A percentile compares a stretch with the other conserved stretches of the same genome.
These are phyloP conservation scores for Troglohyphantes excavatus DNA, from an alignment of 2,888 invertebrate species.

Conservation along the genomic window DNA sequence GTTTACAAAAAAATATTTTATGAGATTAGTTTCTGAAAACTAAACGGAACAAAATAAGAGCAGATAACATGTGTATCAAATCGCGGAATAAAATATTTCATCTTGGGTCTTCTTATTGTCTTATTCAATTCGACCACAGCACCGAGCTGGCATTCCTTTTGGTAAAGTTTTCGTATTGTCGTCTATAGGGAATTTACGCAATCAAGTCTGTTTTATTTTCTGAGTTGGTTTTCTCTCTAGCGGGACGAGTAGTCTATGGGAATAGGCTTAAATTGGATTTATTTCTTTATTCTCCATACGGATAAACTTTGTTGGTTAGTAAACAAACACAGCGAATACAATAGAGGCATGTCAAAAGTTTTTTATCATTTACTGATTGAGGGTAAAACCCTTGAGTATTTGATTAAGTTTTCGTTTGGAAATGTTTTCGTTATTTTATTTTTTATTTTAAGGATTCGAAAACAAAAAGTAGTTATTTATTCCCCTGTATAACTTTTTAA, in stretches of 20 bases:
- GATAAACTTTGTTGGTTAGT: neutral
- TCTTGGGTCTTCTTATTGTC: neutral
- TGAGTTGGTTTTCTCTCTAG: neutral
- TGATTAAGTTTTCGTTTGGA: neutral
- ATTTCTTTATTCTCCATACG: neutral
- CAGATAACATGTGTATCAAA: neutral
- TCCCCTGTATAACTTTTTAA: too few species aligned
- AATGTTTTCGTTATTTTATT: neutral
- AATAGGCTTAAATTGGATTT: neutral
- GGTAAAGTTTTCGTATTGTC: neutral
- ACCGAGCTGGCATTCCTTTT: neutral
- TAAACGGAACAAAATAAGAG: too few species aligned
- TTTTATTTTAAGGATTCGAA: neutral
- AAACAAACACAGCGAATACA: neutral
- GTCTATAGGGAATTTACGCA: neutral
- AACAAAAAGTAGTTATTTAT: too few species aligned
- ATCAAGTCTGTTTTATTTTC: slow-evolving; percentile 21
- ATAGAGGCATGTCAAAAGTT: neutral
- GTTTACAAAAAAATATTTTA: too few species aligned
- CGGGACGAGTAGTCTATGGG: neutral
- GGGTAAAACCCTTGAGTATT: neutral
- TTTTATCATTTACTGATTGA: neutral
- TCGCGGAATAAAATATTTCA: neutral
- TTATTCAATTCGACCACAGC: neutral
- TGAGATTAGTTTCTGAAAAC: too few species aligned